Percentiles rank a stretch among this genome's conserved stretches.
Evolutionary conservation across 2,113 vertebrate genomes (phyloP).

Genomic region (Tetrax tetrax): DNA sequence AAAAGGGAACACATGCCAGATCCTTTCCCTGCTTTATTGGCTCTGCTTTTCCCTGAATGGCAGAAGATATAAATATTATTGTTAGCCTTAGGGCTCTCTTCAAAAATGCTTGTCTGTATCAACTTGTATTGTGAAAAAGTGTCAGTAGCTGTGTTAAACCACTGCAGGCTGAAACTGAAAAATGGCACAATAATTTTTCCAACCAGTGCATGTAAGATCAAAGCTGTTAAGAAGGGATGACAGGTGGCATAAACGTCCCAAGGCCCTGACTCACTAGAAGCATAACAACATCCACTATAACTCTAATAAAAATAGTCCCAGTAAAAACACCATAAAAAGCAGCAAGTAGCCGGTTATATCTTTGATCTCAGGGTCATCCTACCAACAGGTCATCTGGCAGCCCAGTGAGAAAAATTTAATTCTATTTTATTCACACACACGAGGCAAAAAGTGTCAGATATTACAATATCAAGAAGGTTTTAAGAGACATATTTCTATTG

Average conservation of each 20-base stretch:
- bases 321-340: neutral
- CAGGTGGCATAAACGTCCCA: slow-evolving; percentile 56
- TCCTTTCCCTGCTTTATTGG: slow-evolving; percentile 62
- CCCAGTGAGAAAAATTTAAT: neutral
- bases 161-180: slow-evolving; percentile 68
- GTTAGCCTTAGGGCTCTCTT: slow-evolving; percentile 69
- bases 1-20: slow-evolving; percentile 37
- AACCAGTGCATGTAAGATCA: slow-evolving; percentile 61
- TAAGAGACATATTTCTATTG: neutral
- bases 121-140: slow-evolving; percentile 65
- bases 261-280: slow-evolving; percentile 36
- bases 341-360: slow-evolving; percentile 27
- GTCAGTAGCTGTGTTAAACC: slow-evolving; percentile 61
- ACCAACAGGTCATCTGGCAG: slow-evolving; percentile 11
- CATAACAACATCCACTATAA: slow-evolving; percentile 13
- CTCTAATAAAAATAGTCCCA: slow-evolving; percentile 41
- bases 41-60: slow-evolving; percentile 59
- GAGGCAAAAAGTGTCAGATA: neutral
- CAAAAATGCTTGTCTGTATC: slow-evolving; percentile 72
- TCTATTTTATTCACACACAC: neutral
- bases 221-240: slow-evolving; percentile 65
- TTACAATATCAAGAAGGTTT: neutral
- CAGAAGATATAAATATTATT: slow-evolving; percentile 73
- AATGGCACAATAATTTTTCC: slow-evolving; percentile 70
- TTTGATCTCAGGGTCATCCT: slow-evolving; percentile 16